phyloP scores from a whole-genome alignment of 2,888 invertebrate genomes.

The Stomorhina lunata region DNA sequence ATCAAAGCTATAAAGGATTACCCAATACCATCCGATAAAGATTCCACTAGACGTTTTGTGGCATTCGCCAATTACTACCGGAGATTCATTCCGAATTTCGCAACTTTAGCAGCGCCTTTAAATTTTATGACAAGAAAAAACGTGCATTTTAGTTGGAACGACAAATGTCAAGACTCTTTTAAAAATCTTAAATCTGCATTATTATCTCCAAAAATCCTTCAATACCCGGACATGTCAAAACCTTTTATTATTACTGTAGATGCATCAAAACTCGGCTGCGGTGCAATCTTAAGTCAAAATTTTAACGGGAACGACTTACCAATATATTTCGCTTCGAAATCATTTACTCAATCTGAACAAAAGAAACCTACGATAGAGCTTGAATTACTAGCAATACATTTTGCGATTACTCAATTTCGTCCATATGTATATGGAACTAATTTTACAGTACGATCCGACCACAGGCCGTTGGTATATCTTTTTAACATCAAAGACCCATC shows the following conservation, averaged over 20 bases:
- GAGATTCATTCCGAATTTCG: constrained; percentile 24
- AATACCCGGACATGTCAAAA: constrained; percentile 25
- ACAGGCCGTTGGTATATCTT: constrained; percentile 68
- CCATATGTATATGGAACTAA: constrained; percentile 61
- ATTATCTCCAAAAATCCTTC: constrained; percentile 27
- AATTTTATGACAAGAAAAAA: constrained; percentile 26
- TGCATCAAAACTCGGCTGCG: constrained; percentile 42
- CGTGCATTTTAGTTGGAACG: not conserved
- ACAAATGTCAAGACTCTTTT: not conserved
- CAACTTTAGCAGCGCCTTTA: constrained; percentile 23
- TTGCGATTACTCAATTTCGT: constrained; percentile 67
- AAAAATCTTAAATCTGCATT: constrained; percentile 4
- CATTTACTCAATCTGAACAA: constrained; percentile 30
- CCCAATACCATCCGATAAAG: not conserved
- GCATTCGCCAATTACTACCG: not conserved
- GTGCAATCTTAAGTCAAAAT: constrained; percentile 33
- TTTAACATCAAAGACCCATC: constrained; percentile 52
- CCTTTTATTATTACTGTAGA: constrained; percentile 41
- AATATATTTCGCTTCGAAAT: constrained; percentile 7
- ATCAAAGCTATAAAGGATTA: constrained; percentile 27
- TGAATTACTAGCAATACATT: constrained; percentile 58
- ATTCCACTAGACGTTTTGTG: not conserved
- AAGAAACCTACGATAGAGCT: constrained; percentile 26
- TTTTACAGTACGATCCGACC: constrained; percentile 63
- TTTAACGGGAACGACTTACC: constrained; percentile 16